Base-by-base conservation (phyloP, 2,113 vertebrate species). In the Epinephelus cyanopodus region DNA sequence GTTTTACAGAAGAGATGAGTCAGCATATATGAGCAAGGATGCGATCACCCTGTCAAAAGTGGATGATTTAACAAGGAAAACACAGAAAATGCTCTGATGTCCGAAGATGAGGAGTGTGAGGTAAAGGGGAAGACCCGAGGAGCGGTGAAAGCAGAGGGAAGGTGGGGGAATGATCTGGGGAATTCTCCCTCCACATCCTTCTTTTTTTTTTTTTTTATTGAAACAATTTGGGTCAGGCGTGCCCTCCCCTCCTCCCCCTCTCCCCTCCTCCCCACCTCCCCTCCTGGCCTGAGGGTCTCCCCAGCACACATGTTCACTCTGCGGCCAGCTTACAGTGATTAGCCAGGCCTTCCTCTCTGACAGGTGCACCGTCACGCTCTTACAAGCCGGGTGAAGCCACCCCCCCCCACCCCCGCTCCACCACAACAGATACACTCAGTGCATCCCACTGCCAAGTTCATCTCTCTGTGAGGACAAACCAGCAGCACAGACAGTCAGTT, bases 321-420 rank as follows among this genome's bases (percentile, higher is more conserved):
- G 66, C 21, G 19, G 68, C 64, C 79, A 87, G 89, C 88, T 83
- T 88, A 92, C 45, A 87, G 76, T 62, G 75, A 91, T 92, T 92
- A 93, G 63, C 60, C 67, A 71, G 80, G 77, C 86, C 92, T 90
- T 91, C 88, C 84, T 90, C 73, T 89, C 48, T 72, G 81, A 93
- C 92, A 93, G 92, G 93, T 94, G 91, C 88, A 85, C 53, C 63
- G 75, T 90, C 86, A 94, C 61, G 81, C 87, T 91, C 71, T 69
- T 65, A 64, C 56, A 75, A 19, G 57, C 67, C 29, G 19, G 70
- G 52, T 45, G 75, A 63, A 54, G n/a, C 58, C 47, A 18, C 17
- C 21, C 56, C 45, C 42, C 33, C 25, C 47, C 18, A 53, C 52
- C 29, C 33, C 39, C 23, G 10, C 64, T 25, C 47, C 58, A 2